Percentiles rank a stretch among this genome's conserved stretches.
These are phyloP conservation scores for Sardina pilchardus DNA, from an alignment of 2,113 vertebrate species.

Conservation along the genomic window DNA sequence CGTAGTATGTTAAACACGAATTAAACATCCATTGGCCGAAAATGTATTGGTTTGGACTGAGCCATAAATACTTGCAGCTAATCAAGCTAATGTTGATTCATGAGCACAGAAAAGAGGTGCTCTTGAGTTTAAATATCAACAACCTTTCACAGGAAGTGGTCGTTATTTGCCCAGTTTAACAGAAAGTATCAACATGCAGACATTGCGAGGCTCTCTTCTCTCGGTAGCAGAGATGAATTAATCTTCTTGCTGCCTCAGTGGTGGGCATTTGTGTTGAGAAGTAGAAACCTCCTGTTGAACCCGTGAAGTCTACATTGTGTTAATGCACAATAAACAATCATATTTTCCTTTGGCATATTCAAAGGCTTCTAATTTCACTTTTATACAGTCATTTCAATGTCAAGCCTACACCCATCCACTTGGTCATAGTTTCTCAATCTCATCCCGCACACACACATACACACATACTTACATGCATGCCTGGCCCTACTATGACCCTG, in stretches of 20 bases:
- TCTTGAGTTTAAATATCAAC: no score
- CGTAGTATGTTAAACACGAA: no score
- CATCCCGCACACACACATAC: neutral
- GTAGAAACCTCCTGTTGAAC: neutral
- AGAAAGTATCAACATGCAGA: neutral
- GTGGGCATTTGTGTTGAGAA: neutral
- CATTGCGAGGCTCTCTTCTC: neutral
- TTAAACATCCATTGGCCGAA: no score
- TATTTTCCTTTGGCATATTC: neutral
- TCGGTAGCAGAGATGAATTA: neutral
- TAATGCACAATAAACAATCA: neutral
- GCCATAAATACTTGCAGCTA: no score
- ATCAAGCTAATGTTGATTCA: no score
- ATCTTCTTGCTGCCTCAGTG: neutral
- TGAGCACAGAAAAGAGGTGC: no score
- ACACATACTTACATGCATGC: neutral
- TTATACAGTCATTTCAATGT: neutral
- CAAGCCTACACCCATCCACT: neutral
- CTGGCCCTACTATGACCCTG: neutral
- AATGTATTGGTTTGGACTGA: no score
- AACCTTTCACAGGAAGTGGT: neutral
- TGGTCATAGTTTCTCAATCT: neutral
- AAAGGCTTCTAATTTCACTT: neutral
- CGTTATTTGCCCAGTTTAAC: neutral
- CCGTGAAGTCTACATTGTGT: neutral